phyloP scores from a whole-genome alignment of 2,113 vertebrate species.

The Pelvicachromis taeniatus region DNA sequence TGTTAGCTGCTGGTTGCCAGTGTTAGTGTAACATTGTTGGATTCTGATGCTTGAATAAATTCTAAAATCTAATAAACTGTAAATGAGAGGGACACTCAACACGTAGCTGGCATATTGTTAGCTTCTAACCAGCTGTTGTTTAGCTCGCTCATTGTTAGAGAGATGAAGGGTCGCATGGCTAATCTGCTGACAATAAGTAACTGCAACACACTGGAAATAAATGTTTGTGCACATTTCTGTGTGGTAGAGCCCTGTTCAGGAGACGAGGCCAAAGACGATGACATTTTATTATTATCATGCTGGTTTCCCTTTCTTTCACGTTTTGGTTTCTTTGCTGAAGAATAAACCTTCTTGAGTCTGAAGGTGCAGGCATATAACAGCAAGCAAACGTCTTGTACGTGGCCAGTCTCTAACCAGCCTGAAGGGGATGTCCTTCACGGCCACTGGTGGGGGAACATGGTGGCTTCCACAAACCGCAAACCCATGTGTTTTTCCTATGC shows the following conservation, averaged over 20 bases:
- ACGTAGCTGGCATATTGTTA: too few species aligned
- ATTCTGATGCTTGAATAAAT: too few species aligned
- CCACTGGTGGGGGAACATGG: neutral
- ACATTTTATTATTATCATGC: neutral
- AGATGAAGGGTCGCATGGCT: neutral
- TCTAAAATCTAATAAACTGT: too few species aligned
- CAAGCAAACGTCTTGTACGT: neutral
- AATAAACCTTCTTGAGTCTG: neutral
- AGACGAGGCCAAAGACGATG: neutral
- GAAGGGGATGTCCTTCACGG: neutral
- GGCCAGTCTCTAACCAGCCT: neutral
- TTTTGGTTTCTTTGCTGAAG: neutral
- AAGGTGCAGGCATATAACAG: neutral
- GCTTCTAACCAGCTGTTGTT: neutral
- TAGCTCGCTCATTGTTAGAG: neutral
- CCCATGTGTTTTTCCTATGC: neutral
- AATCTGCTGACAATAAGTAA: neutral
- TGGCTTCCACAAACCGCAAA: neutral
- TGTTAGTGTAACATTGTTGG: too few species aligned
- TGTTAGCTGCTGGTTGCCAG: too few species aligned
- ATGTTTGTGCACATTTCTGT: neutral
- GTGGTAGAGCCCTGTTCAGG: neutral
- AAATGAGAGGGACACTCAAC: too few species aligned
- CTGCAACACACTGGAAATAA: neutral
- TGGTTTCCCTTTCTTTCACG: neutral